Evolutionary conservation across 2,888 invertebrate species (phyloP).

Genomic region (Thera britannica): DNA sequence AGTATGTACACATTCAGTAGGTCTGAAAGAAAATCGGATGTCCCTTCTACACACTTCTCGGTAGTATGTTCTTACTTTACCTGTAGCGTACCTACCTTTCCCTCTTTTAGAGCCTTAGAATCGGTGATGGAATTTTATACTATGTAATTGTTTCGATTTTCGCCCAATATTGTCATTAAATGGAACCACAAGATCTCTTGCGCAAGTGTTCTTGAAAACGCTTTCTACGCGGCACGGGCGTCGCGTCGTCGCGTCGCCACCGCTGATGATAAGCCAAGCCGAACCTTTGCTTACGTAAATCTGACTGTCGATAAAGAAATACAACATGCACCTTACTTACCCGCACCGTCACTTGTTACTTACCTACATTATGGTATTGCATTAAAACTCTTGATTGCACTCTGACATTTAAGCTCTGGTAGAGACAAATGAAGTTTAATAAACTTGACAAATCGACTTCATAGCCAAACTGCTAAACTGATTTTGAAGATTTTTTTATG

Average conservation of each 20-base stretch:
- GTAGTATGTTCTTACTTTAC: no score
- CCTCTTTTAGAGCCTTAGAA: not conserved
- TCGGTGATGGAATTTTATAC: conserved; percentile 31
- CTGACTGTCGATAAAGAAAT: conserved; percentile 55
- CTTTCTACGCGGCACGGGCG: conserved; percentile 67
- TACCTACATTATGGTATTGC: conserved; percentile 30
- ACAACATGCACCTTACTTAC: conserved; percentile 49
- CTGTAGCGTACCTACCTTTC: no score
- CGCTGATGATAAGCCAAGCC: conserved; percentile 64
- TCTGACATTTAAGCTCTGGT: conserved; percentile 34
- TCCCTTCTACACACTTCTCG: no score
- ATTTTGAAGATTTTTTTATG: no score
- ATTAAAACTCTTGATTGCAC: conserved; percentile 43
- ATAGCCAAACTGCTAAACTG: no score
- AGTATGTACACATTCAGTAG: no score
- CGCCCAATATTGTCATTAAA: conserved; percentile 56
- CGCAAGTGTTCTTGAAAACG: conserved; percentile 76
- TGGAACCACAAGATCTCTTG: conserved; percentile 64
- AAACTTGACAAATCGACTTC: no score
- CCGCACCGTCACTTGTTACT: conserved; percentile 22
- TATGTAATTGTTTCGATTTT: conserved; percentile 33
- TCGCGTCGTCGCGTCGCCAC: conserved; percentile 53
- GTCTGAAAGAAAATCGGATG: no score
- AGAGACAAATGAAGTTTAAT: not conserved
- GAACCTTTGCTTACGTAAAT: conserved; percentile 73